Evolutionary conservation across 2,113 vertebrate species (phyloP).

Genomic region (Equus przewalskii): DNA sequence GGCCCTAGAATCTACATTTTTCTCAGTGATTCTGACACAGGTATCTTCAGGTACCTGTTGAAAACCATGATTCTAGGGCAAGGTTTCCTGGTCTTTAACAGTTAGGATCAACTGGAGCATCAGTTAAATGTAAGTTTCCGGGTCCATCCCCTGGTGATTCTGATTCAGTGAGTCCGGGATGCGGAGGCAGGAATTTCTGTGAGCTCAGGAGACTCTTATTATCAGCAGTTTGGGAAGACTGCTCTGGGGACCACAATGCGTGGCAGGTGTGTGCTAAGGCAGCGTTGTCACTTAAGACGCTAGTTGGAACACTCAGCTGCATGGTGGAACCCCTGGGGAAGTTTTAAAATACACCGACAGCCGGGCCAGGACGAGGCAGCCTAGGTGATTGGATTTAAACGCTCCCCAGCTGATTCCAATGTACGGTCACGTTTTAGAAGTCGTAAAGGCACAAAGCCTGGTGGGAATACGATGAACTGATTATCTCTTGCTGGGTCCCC

Average conservation of each 20-base stretch:
- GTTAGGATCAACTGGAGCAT: neutral
- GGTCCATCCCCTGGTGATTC: neutral
- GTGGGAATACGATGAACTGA: neutral
- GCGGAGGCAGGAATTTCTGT: neutral
- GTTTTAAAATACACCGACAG: neutral
- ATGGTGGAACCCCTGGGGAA: neutral
- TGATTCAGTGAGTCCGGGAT: neutral
- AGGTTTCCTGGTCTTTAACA: neutral
- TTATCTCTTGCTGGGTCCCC: neutral
- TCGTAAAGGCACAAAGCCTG: neutral
- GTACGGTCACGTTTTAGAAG: neutral
- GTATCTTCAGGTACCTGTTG: neutral
- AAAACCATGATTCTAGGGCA: neutral
- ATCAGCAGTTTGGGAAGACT: neutral
- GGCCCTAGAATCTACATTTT: neutral
- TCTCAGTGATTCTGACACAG: neutral
- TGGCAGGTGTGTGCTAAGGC: neutral
- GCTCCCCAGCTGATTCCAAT: neutral
- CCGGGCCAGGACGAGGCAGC: neutral
- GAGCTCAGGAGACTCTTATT: neutral
- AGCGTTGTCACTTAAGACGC: neutral
- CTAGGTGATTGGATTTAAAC: neutral
- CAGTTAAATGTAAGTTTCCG: neutral
- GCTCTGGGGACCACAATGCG: neutral
- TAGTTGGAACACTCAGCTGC: neutral